Percentiles rank a stretch among this genome's conserved stretches.
These are phyloP conservation scores for Plodia interpunctella DNA, from an alignment of 1,140 invertebrate species.

Conservation along the genomic window DNA sequence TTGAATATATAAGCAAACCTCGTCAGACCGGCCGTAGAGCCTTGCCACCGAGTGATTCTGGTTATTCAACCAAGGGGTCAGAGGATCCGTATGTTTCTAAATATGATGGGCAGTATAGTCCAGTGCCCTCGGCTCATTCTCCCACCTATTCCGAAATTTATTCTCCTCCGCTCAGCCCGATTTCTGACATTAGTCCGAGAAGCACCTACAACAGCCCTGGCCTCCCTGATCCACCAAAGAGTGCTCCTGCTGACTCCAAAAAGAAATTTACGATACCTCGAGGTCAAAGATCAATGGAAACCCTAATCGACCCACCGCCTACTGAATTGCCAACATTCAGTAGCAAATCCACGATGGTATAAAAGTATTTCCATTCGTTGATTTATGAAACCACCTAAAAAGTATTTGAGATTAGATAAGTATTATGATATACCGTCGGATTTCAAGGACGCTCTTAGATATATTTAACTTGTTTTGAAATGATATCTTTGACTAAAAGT, in stretches of 20 bases:
- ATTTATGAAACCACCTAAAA: background rate
- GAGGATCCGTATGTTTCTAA: conserved; percentile 62
- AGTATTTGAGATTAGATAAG: conserved; percentile 17
- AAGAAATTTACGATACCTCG: conserved; percentile 68
- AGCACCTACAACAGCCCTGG: conserved; percentile 58
- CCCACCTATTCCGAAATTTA: conserved; percentile 73
- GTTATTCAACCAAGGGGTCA: conserved; percentile 66
- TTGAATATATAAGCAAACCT: conserved; percentile 73
- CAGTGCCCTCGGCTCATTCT: conserved; percentile 64
- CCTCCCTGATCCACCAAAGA: conserved; percentile 69
- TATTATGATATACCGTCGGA: background rate
- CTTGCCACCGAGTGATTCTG: conserved; percentile 64
- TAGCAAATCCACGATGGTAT: conserved; percentile 74
- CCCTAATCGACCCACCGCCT: conserved; percentile 57
- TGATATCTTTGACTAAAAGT: background rate
- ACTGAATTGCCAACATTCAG: conserved; percentile 60
- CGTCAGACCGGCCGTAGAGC: conserved; percentile 76
- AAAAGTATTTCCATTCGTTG: conserved; percentile 13
- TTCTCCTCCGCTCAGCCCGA: conserved; percentile 67
- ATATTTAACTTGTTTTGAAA: background rate
- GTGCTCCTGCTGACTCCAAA: conserved; percentile 58
- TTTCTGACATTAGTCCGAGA: conserved; percentile 57
- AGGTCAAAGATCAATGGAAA: conserved; percentile 68
- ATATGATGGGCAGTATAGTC: conserved; percentile 65
- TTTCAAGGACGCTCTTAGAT: background rate